Evolutionary conservation across 2,888 invertebrate species (phyloP).

Genomic region (Coenonympha glycerion): DNA sequence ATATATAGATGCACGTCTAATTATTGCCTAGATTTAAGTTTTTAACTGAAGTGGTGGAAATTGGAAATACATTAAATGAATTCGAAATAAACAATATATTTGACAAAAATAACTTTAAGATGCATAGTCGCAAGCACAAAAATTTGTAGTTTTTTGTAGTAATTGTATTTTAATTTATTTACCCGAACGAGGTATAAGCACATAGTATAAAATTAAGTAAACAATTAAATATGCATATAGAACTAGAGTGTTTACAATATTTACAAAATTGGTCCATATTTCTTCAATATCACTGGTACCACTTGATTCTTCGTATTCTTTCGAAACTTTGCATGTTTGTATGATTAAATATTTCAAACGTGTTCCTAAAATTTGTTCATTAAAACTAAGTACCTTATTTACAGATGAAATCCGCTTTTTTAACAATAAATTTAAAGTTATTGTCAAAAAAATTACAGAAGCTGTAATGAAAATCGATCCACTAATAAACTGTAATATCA

Average conservation of each 20-base stretch:
- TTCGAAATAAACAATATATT: too few relatives aligned
- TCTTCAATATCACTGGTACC: conserved; percentile 4
- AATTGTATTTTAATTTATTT: too few relatives aligned
- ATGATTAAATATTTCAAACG: conserved; percentile 31
- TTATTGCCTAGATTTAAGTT: too few relatives aligned
- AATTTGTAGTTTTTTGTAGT: too few relatives aligned
- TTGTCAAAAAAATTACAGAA: conserved; percentile 32
- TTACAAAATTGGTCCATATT: conserved; percentile 39
- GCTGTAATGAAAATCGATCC: conserved; percentile 37
- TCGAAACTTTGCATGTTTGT: conserved; percentile 33
- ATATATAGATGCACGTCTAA: too few relatives aligned
- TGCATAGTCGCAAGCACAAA: too few relatives aligned
- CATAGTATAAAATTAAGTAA: conserved; percentile 34
- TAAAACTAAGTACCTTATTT: conserved; percentile 34
- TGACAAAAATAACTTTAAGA: too few relatives aligned
- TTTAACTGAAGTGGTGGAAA: too few relatives aligned
- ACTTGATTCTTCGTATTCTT: conserved; percentile 17
- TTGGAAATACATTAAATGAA: too few relatives aligned
- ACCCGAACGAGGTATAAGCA: conserved; percentile 37
- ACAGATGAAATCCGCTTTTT: conserved; percentile 21
- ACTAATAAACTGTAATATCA: conserved; percentile 39
- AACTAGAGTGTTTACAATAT: conserved; percentile 33
- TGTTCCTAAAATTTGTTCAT: conserved; percentile 31
- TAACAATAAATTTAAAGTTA: conserved; percentile 31
- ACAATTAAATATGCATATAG: conserved; percentile 22